Base-by-base conservation (phyloP, 2,797 vertebrate species). In the Peromyscus attwateri region DNA sequence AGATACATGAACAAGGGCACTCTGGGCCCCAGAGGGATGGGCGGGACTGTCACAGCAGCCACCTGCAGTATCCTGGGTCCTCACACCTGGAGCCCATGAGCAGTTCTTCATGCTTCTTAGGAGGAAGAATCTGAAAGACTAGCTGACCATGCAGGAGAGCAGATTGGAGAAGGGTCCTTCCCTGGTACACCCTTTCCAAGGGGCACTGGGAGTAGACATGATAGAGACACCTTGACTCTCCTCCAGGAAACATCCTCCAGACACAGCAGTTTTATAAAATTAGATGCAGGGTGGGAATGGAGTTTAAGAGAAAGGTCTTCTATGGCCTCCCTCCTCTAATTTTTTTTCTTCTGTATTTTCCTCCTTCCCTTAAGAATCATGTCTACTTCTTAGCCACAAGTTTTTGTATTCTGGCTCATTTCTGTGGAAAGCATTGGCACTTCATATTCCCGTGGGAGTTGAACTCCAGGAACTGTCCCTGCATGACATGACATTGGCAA, bases 391-490 rank as follows among this genome's bases (percentile, higher is more conserved):
- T 29, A 71, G 46, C 31, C 25, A 52, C 68, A 95, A 34, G 0
- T 2, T 88, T 94, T 92, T 68, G 71, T 55, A 6, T 49, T 70
- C 8, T 79, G n/a, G 16, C 14, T 46, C 43, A 75, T 91, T 68
- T 79, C 40, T 91, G 14, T 55, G 52, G 43, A 40, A 68, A 79
- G 8, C 73, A 5, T n/a, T 16, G 16, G 64, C 9, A 82, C 14
- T 85, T 77, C 49, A 29, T 46, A 89, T 21, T 82, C 14, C 77
- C 4, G 68, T 0, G 7, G 87, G 8, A 37, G 21, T 81, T 90
- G 29, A 85, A 87, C 57, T 89, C 43, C 31, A 76, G 71, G 19
- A 93, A 93, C 31, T 68, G 9, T 68, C 93, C 60, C 25, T 92
- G 23, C 6, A 40, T 55, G 91, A 11, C 40, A 3, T 68, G 83